These are phyloP conservation scores for Pseudochromis fuscus DNA, from an alignment of 2,797 vertebrate species.

Conservation along the genomic window DNA sequence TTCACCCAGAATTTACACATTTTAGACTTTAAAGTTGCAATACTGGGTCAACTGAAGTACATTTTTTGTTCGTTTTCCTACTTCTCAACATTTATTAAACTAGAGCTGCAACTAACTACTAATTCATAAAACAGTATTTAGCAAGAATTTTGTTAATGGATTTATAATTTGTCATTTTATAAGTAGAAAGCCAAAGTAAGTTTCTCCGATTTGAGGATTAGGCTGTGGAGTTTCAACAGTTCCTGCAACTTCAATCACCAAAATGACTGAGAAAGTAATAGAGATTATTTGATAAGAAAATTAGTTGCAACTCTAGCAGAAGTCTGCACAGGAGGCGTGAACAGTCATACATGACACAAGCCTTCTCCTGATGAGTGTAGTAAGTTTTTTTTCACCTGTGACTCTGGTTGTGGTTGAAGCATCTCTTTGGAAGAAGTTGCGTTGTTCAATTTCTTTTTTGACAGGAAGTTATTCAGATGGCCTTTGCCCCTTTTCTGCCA, in stretches of 20 bases:
- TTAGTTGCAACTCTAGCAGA: no score
- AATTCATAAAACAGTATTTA: no score
- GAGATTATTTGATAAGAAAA: no score
- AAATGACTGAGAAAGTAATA: neutral
- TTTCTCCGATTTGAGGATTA: no score
- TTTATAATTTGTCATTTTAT: no score
- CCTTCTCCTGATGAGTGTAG: neutral
- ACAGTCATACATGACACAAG: no score
- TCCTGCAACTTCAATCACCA: neutral
- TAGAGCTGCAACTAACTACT: neutral
- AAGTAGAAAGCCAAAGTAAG: no score
- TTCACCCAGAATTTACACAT: neutral
- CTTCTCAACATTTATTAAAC: neutral
- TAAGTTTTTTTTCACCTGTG: slow-evolving; percentile 40
- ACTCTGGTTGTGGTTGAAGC: slow-evolving; percentile 3
- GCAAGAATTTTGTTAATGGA: no score
- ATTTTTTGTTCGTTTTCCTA: neutral
- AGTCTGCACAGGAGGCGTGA: no score
- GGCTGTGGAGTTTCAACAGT: no score
- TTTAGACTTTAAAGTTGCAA: neutral
- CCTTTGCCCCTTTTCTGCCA: slow-evolving; percentile 24
- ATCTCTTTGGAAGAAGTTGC: slow-evolving; percentile 37
- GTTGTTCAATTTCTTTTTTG: slow-evolving; percentile 49
- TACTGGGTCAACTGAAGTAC: neutral
- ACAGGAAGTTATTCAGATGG: slow-evolving; percentile 3